These are phyloP conservation scores for Troglohyphantes excavatus DNA, from an alignment of 2,888 invertebrate species.

Conservation along the genomic window DNA sequence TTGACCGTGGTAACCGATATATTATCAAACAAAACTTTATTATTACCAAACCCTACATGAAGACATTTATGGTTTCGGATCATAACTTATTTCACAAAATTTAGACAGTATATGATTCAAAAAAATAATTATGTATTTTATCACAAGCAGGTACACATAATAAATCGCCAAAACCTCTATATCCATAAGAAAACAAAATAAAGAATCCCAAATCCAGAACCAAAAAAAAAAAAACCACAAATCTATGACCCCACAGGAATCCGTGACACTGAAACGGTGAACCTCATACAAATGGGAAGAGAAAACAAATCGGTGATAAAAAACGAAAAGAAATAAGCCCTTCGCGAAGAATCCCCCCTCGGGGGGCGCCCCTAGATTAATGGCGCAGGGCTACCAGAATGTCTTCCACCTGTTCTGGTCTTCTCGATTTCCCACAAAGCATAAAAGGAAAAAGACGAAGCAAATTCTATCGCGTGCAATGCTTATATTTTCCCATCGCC, in stretches of 20 bases:
- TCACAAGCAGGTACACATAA: no score
- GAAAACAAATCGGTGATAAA: conserved; percentile 22
- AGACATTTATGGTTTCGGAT: no score
- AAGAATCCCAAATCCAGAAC: no score
- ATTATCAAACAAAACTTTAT: no score
- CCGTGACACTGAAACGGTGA: conserved; percentile 56
- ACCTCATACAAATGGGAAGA: conserved; percentile 35
- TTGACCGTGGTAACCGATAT: no score
- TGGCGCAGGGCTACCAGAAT: conserved; percentile 60
- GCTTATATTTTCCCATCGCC: conserved; percentile 55
- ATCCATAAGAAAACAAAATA: no score
- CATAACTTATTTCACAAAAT: no score
- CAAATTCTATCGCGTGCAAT: conserved; percentile 68
- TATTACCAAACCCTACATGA: no score
- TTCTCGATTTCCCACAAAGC: conserved; percentile 66
- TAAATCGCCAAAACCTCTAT: no score
- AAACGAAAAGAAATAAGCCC: conserved; percentile 8
- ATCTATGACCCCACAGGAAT: conserved; percentile 54
- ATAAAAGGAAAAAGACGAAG: conserved; percentile 35
- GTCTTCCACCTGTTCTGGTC: conserved; percentile 66
- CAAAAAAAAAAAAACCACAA: not conserved
- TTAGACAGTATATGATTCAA: no score
- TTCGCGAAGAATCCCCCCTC: conserved; percentile 38
- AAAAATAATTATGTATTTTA: no score
- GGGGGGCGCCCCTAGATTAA: conserved; percentile 55